phyloP scores from a whole-genome alignment of 2,797 vertebrate species.

The Eidolon dupreanum region DNA sequence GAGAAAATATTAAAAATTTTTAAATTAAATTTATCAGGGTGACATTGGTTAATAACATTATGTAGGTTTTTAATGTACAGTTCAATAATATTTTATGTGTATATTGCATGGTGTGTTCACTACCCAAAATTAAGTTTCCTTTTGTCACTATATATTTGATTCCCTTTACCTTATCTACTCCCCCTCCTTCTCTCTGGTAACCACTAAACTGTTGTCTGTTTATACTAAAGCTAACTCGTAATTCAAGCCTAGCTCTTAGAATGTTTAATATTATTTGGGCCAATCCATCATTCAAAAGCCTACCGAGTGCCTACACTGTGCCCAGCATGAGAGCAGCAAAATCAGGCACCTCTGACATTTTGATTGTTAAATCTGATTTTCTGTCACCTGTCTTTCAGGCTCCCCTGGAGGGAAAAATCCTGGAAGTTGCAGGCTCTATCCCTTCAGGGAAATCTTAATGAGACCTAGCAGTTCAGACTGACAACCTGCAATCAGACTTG shows the following conservation, averaged over 20 bases:
- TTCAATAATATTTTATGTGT: no score
- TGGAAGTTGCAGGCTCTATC: background rate
- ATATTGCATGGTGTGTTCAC: no score
- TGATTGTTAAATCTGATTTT: conserved; percentile 45
- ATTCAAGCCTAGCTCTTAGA: background rate
- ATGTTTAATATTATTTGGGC: background rate
- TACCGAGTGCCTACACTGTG: conserved; percentile 43
- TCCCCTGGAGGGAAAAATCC: conserved; percentile 23
- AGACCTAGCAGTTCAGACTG: conserved; percentile 36
- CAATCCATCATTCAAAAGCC: background rate
- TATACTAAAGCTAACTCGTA: background rate
- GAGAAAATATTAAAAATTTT: no score
- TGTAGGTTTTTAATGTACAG: no score
- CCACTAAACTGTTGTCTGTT: background rate
- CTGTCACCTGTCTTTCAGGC: conserved; percentile 13
- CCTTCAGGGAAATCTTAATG: conserved; percentile 55
- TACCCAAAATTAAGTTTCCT: no score
- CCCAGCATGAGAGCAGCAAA: background rate
- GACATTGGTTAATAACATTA: no score
- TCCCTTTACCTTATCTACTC: no score
- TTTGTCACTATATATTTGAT: no score
- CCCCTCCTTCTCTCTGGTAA: no score
- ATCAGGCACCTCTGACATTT: background rate
- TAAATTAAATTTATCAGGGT: no score
- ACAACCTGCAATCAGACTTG: conserved; percentile 12